phyloP scores from a whole-genome alignment of 2,797 vertebrate genomes.

The Pempheris klunzingeri region DNA sequence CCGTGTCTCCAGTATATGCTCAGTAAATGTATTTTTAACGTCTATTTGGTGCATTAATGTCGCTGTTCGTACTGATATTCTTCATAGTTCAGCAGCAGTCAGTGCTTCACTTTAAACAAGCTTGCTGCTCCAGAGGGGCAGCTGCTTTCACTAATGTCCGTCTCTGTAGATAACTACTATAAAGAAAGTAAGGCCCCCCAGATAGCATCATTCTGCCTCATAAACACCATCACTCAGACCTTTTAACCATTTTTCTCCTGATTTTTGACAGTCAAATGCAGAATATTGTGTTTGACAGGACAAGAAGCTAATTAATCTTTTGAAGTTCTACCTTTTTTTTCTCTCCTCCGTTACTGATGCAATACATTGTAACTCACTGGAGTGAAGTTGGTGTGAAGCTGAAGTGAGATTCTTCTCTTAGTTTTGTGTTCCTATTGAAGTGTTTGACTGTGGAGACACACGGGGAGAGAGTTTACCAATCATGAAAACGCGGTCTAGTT shows the following conservation, averaged over 20 bases:
- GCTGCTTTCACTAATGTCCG: conserved; percentile 32
- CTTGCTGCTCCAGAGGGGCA: conserved; percentile 34
- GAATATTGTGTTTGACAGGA: conserved; percentile 54
- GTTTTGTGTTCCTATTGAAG: conserved; percentile 35
- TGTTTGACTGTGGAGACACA: neutral
- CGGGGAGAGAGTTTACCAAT: neutral
- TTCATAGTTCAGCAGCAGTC: conserved; percentile 21
- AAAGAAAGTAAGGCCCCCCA: conserved; percentile 35
- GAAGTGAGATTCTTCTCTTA: conserved; percentile 18
- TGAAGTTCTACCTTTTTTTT: conserved; percentile 31
- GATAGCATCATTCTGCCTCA: conserved; percentile 26
- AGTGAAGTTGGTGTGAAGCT: conserved; percentile 32
- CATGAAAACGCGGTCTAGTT: neutral
- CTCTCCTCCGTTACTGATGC: conserved; percentile 62
- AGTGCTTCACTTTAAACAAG: conserved; percentile 37
- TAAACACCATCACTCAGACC: conserved; percentile 32
- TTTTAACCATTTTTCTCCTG: conserved; percentile 25
- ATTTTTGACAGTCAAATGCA: conserved; percentile 30
- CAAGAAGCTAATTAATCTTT: conserved; percentile 55
- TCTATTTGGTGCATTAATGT: neutral
- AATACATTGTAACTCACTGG: conserved; percentile 61
- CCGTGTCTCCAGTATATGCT: neutral
- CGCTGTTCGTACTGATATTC: conserved; percentile 23
- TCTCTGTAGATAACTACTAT: conserved; percentile 36
- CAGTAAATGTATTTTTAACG: conserved; percentile 9